Evolutionary conservation across 2,113 vertebrate genomes (phyloP).

Genomic region (Hiodon alosoides): DNA sequence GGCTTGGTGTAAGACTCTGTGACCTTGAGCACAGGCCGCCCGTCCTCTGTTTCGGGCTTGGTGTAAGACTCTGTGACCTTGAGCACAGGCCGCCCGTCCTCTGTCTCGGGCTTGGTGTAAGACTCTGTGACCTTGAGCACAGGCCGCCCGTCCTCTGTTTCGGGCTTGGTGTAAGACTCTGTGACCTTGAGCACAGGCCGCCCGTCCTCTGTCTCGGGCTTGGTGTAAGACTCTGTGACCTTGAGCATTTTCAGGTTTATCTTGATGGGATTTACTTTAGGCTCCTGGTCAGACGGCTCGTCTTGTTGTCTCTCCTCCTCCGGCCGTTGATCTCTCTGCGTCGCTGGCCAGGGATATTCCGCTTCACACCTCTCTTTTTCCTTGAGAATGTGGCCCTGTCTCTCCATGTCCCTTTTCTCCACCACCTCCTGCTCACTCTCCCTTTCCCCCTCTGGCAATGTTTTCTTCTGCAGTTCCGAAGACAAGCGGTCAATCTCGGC

Average conservation of each 20-base stretch:
- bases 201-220: conserved; percentile 34
- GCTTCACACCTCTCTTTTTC: conserved; percentile 57
- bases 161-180: conserved; percentile 49
- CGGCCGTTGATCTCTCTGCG: conserved; percentile 55
- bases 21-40: conserved; percentile 77
- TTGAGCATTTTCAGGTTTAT: conserved; percentile 85
- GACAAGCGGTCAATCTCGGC: conserved; percentile 73
- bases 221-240: conserved; percentile 71
- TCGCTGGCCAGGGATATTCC: conserved; percentile 59
- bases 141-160: conserved; percentile 41
- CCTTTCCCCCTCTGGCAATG: conserved; percentile 41
- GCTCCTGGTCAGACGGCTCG: conserved; percentile 54
- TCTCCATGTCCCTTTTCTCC: conserved; percentile 26
- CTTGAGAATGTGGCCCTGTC: conserved; percentile 20
- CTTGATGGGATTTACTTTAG: conserved; percentile 83
- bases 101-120: conserved; percentile 60
- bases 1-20: conserved; percentile 67
- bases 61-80: conserved; percentile 73
- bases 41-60: too few relatives aligned
- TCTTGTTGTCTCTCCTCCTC: conserved; percentile 61
- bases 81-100: too few relatives aligned
- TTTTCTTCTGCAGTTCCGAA: conserved; percentile 63
- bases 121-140: conserved; percentile 72
- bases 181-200: conserved; percentile 53
- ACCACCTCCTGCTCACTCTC: conserved; percentile 54